A percentile compares a stretch with the other conserved stretches of the same genome.
phyloP scores from a whole-genome alignment of 2,113 vertebrate genomes.

The Hippocampus abdominalis region DNA sequence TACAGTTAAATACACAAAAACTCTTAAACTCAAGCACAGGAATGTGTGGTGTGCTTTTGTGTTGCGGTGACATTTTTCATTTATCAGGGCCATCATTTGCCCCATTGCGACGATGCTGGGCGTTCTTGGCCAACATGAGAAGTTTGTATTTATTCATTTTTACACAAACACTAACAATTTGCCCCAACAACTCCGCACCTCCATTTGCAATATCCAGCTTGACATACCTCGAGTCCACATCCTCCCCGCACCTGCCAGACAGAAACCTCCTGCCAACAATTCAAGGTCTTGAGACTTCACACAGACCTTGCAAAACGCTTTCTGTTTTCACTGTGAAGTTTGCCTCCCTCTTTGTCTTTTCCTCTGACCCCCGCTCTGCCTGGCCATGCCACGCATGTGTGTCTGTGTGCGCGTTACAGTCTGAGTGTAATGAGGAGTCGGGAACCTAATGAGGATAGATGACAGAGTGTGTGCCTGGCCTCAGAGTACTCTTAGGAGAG shows the following conservation, averaged over 20 bases:
- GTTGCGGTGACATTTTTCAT: conserved; percentile 6
- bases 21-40: conserved; percentile 6
- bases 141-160: too few species aligned
- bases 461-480: conserved; percentile 60
- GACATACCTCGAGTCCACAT: conserved; percentile 24
- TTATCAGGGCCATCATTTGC: conserved; percentile 27
- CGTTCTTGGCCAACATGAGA: conserved; percentile 30
- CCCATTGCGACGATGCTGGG: conserved; percentile 44
- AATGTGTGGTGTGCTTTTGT: conserved; percentile 26
- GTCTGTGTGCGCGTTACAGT: conserved; percentile 2
- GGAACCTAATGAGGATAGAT: conserved; percentile 71
- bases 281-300: conserved; percentile 53
- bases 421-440: conserved; percentile 60
- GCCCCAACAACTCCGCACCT: conserved; percentile 38
- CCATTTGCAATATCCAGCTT: background rate
- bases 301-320: conserved; percentile 52
- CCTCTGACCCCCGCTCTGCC: conserved; percentile 45
- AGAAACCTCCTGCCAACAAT: conserved; percentile 32
- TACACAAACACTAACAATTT: conserved; percentile 39
- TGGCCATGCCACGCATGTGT: conserved; percentile 13
- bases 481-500: conserved; percentile 49
- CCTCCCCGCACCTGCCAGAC: conserved; percentile 46
- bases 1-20: conserved; percentile 42
- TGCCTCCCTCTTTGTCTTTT: conserved; percentile 22
- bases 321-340: conserved; percentile 53